phyloP scores from a whole-genome alignment of 2,888 invertebrate genomes.

The Agrypnus murinus region DNA sequence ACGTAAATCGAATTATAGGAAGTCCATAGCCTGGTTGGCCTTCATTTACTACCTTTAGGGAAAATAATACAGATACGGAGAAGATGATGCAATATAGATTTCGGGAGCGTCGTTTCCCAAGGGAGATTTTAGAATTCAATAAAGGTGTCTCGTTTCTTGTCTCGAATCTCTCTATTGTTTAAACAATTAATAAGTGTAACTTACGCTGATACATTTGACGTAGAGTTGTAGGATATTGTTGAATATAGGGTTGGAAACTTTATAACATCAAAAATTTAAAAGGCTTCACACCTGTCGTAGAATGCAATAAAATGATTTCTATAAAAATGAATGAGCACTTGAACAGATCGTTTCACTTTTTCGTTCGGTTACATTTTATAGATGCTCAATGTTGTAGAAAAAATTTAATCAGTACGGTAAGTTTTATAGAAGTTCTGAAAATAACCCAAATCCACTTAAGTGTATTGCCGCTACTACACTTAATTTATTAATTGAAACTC shows the following conservation, averaged over 20 bases:
- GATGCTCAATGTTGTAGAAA: background rate
- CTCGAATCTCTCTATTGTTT: background rate
- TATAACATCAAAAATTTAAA: background rate
- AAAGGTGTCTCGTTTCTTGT: background rate
- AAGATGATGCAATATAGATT: background rate
- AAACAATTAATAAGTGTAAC: background rate
- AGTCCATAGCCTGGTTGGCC: background rate
- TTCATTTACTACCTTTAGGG: constrained; percentile 12
- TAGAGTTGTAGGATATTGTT: background rate
- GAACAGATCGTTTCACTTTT: background rate
- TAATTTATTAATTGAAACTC: constrained; percentile 13
- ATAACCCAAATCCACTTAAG: constrained; percentile 26
- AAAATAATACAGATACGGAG: constrained; percentile 17
- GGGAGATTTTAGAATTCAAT: background rate
- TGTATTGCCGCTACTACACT: constrained; percentile 21
- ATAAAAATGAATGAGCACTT: background rate
- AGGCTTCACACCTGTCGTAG: background rate
- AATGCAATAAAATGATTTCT: background rate
- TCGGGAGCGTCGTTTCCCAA: background rate
- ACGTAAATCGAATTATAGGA: constrained; percentile 22
- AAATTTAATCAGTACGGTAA: constrained; percentile 7
- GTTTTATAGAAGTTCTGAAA: background rate
- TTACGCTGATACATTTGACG: background rate
- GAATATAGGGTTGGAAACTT: background rate
- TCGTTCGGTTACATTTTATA: constrained; percentile 5